Evolutionary conservation across 2,888 invertebrate species (phyloP).

Genomic region (Kryphioiulus occultus): DNA sequence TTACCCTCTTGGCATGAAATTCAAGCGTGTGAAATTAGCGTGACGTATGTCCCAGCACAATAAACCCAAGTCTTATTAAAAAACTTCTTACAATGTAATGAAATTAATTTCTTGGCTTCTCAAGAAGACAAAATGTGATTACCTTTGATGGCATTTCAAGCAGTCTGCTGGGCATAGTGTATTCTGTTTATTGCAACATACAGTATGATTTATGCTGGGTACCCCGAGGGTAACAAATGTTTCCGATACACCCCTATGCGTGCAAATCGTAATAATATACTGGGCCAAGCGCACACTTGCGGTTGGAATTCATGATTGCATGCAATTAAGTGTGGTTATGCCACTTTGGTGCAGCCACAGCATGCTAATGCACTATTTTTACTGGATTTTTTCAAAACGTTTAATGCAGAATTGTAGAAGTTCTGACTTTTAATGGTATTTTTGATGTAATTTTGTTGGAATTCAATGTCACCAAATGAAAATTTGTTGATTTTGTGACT

Average conservation of each 20-base stretch:
- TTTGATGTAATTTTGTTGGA: too few relatives aligned
- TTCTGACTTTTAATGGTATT: too few relatives aligned
- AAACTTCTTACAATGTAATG: neutral
- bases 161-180: neutral
- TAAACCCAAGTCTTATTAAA: neutral
- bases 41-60: neutral
- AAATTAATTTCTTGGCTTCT: neutral
- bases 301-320: constrained; percentile 19
- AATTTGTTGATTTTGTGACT: too few relatives aligned
- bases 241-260: constrained; percentile 9
- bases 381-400: too few relatives aligned
- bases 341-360: neutral
- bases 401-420: too few relatives aligned
- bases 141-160: neutral
- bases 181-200: neutral
- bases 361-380: neutral
- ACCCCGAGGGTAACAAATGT: neutral
- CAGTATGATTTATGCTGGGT: neutral
- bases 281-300: constrained; percentile 14
- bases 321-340: constrained; percentile 20
- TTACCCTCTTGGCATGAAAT: neutral
- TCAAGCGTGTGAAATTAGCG: neutral
- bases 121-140: neutral
- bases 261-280: neutral
- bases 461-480: too few relatives aligned